phyloP scores from a whole-genome alignment of 2,888 invertebrate genomes.

The Noctuana brunneofusca region DNA sequence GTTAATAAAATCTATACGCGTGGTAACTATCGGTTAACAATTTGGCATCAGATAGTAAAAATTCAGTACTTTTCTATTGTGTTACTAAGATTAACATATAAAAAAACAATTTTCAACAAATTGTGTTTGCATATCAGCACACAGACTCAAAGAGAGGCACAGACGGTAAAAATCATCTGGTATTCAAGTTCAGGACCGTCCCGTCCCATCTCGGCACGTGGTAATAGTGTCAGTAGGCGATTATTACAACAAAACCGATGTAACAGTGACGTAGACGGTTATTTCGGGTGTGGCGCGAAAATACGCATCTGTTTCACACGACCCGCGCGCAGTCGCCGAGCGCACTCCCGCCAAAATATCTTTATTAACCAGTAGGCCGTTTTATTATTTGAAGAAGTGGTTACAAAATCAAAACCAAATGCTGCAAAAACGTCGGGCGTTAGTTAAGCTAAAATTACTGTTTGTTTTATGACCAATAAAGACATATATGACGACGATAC shows the following conservation, averaged over 20 bases:
- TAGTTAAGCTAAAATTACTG: not conserved
- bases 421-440: not conserved
- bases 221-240: slow-evolving; percentile 37
- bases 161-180: slow-evolving; percentile 7
- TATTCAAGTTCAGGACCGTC: slow-evolving; percentile 30
- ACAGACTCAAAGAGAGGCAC: not conserved
- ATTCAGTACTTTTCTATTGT: too few relatives aligned
- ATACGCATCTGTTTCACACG: slow-evolving; percentile 63
- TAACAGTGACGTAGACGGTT: slow-evolving; percentile 45
- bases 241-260: slow-evolving; percentile 45
- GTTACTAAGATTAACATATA: too few relatives aligned
- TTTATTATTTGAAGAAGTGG: slow-evolving; percentile 9
- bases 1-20: too few relatives aligned
- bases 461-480: not conserved
- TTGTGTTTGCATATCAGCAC: too few relatives aligned
- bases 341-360: slow-evolving; percentile 38
- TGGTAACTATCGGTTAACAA: too few relatives aligned
- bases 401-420: not conserved
- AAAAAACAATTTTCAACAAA: too few relatives aligned
- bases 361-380: slow-evolving; percentile 24
- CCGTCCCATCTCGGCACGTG: slow-evolving; percentile 15
- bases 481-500: not conserved
- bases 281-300: slow-evolving; percentile 58
- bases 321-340: slow-evolving; percentile 44
- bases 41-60: too few relatives aligned